Percentiles rank a stretch among this genome's conserved stretches.
phyloP scores from a whole-genome alignment of 2,888 invertebrate genomes.

The Rugalucina vietnamica region DNA sequence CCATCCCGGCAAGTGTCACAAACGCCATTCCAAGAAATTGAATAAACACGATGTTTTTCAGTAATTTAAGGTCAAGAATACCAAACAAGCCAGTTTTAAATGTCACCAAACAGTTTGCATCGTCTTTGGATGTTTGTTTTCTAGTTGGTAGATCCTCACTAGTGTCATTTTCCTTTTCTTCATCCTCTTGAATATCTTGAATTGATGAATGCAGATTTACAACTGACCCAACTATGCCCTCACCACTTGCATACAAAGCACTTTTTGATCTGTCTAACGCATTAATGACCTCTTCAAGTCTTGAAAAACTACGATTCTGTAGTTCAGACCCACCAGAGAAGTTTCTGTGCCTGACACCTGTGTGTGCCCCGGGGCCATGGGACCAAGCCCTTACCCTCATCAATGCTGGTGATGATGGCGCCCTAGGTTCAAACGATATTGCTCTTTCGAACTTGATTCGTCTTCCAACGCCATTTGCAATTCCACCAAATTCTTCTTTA shows the following conservation, averaged over 20 bases:
- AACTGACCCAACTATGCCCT: background rate
- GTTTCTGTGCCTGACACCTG: background rate
- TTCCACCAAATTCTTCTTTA: background rate
- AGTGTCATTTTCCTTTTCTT: background rate
- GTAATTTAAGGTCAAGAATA: background rate
- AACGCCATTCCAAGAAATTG: background rate
- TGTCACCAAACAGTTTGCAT: background rate
- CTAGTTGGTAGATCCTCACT: background rate
- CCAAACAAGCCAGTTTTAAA: background rate
- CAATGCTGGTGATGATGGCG: background rate
- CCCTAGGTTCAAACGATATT: background rate
- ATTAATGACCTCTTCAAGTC: background rate
- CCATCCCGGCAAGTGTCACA: background rate
- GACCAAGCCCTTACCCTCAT: background rate
- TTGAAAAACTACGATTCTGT: background rate
- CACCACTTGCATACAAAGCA: background rate
- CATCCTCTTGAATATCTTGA: background rate
- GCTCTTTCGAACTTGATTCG: background rate
- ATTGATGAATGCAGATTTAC: background rate
- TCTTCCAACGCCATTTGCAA: background rate
- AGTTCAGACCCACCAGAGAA: background rate
- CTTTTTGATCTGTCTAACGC: background rate
- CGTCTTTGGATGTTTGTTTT: background rate
- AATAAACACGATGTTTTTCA: constrained; percentile 2
- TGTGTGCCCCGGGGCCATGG: too few species aligned